Conservation (phyloP, 2,797 vertebrate genomes). For the Sphenodon punctatus region DNA sequence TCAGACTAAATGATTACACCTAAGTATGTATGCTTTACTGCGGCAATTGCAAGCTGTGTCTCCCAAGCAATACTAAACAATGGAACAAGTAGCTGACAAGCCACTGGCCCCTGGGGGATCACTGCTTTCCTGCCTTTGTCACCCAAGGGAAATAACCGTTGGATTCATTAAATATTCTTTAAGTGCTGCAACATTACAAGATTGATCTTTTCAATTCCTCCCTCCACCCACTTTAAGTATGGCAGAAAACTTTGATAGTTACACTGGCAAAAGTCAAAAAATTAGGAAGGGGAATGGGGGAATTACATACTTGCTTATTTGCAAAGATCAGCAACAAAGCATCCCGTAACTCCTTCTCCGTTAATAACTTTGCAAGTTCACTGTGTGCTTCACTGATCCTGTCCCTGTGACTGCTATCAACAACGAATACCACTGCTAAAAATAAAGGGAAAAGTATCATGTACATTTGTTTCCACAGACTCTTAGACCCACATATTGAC, state of each 20-base stretch:
- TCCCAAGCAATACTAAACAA: too few relatives aligned
- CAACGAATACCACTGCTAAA: slow-evolving; percentile 95
- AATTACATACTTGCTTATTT: slow-evolving; percentile 91
- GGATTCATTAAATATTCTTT: not conserved
- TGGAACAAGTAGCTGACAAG: too few relatives aligned
- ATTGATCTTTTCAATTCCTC: not conserved
- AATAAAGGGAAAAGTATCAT: slow-evolving; percentile 19
- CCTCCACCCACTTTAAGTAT: not conserved
- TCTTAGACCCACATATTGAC: too few relatives aligned
- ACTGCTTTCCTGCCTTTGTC: too few relatives aligned
- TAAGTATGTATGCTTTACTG: too few relatives aligned
- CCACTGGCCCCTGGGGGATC: too few relatives aligned
- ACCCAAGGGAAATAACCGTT: not conserved
- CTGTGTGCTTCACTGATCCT: slow-evolving; percentile 94
- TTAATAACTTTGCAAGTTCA: slow-evolving; percentile 95
- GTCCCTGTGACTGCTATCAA: slow-evolving; percentile 97
- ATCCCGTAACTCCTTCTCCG: slow-evolving; percentile 95
- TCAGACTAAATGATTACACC: not conserved
- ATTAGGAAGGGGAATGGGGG: not conserved
- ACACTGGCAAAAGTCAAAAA: not conserved
- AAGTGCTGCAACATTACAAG: too few relatives aligned
- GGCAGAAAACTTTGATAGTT: not conserved
- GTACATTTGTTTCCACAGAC: not conserved
- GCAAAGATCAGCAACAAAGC: slow-evolving; percentile 96
- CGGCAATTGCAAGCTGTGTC: too few relatives aligned